Percentiles rank a stretch among this genome's conserved stretches.
phyloP scores from a whole-genome alignment of 2,797 vertebrate species.

The Girardinus metallicus region DNA sequence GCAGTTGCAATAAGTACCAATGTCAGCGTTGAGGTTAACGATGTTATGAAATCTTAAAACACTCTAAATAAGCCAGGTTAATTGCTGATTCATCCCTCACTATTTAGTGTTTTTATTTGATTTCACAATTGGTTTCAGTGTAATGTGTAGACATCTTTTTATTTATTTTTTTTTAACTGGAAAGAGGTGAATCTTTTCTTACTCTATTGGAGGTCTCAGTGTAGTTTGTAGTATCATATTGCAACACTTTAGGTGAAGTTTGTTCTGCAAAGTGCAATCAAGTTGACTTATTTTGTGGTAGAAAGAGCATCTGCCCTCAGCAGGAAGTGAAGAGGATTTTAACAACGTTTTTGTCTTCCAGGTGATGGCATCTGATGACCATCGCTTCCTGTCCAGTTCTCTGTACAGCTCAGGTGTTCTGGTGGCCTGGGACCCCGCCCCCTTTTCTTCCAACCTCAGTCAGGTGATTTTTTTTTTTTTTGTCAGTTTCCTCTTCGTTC shows the following conservation, averaged over 20 bases:
- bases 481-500: too few relatives aligned
- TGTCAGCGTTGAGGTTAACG: neutral
- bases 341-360: slow-evolving; percentile 18
- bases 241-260: neutral
- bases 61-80: neutral
- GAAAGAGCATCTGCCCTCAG: neutral
- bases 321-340: neutral
- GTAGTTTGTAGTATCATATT: neutral
- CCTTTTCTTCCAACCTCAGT: slow-evolving; percentile 80
- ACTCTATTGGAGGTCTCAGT: neutral
- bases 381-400: slow-evolving; percentile 83
- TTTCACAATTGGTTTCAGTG: neutral
- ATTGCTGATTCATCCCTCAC: neutral
- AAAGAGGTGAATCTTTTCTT: neutral
- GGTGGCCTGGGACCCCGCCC: slow-evolving; percentile 85
- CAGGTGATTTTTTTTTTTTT: slow-evolving; percentile 66
- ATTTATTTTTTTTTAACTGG: neutral
- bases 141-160: too few relatives aligned
- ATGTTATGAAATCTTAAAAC: neutral
- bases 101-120: neutral
- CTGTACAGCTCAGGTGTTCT: slow-evolving; percentile 82
- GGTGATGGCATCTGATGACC: slow-evolving; percentile 83
- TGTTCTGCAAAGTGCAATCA: neutral
- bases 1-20: neutral
- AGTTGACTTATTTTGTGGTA: neutral